Base-by-base conservation (phyloP, 2,888 invertebrate species). In the Empis stercorea region DNA sequence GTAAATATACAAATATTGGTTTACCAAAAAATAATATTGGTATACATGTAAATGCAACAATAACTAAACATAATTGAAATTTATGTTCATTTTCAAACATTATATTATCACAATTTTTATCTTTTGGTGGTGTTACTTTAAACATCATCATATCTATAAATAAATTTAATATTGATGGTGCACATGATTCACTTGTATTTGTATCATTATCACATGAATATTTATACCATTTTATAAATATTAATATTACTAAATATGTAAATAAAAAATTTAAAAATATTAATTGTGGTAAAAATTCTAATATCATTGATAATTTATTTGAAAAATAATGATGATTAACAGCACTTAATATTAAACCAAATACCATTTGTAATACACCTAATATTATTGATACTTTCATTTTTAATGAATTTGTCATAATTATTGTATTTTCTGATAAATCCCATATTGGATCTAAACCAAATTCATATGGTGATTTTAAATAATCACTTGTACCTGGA, bases 311-410 rank as follows among this genome's bases (percentile, higher is more conserved):
- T 48, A 76, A 71, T 54, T 75, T 75, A 49, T 75, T 78, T 52
- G 74, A 73, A 68, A 81, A 81, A 66, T 81, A 76, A 38, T 82
- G 76, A 63, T 78, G 81, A 64, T 87, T 87, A 49, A 79, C 71
- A 39, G 84, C 81, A 56, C 81, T 82, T 64, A 95, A 78, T 58
- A 78, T 72, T 6, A 95, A 82, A 48, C 96, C 95, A 63, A 95
- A 92, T 54, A 88, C 78, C 96, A 96, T 96, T 70, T 96, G 96
- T 10, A 78, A 58, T 3, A 96, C 86, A 39, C 95, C 96, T 59
- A 96, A 77, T 47, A 95, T 87, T 48, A 96, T 87, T 46, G 95
- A 93, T 56, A 94, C 70, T 64, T 92, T 89, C 95, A 95, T 96
- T 74, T 96, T 96, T 71, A 85, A 85, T 0, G 94, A 91, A 72